Evolutionary conservation across 2,888 invertebrate genomes (phyloP), one percentile per base, ranked within the genome.

Genomic region (Heliconius charithonia): DNA sequence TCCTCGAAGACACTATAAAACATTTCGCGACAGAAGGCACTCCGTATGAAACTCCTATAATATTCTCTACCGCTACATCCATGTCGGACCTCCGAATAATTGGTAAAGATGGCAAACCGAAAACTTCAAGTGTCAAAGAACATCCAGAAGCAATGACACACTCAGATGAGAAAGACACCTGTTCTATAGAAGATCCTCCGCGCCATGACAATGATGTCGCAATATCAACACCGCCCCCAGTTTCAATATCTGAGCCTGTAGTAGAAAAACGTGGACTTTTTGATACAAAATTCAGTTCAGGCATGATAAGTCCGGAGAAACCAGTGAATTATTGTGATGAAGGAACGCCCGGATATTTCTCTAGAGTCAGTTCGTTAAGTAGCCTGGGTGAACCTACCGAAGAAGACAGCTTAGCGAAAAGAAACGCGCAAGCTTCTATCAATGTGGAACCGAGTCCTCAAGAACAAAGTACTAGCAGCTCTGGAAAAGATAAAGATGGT

Each of bases 1-100:
- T 96, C 22, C 95, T 97, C 84, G 97, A 97, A 82, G 98, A 99
- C 87, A 97, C 98, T 0, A 96, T 98, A 9, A 97, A 98, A 89
- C 98, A 98, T 75, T 99, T 98, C 89, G 98, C 97, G 86, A 98
- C 98, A 0, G 99, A 99, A 92, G 98, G 97, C 41, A 98, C 99
- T 0, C 98, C 98, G 0, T 97, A 97, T 86, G 97, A 97, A 89
- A 97, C 97, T 0, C 97, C 97, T 0, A 96, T 96, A 81, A 97
- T 97, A 84, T 97, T 98, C 89, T 98, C 98, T 0, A 98, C 97
- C 12, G 98, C 98, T 0, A 98, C 98, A 0, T 98, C 98, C 0
- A 97, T 98, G 95, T 98, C 97, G 0, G 98, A 99, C 91, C 94
- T 99, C 56, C 94, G 97, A 25, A 93, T 96, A 13, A 93, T 95